These are phyloP conservation scores for Coptotermes formosanus DNA, from an alignment of 1,140 invertebrate species.

Conservation along the genomic window DNA sequence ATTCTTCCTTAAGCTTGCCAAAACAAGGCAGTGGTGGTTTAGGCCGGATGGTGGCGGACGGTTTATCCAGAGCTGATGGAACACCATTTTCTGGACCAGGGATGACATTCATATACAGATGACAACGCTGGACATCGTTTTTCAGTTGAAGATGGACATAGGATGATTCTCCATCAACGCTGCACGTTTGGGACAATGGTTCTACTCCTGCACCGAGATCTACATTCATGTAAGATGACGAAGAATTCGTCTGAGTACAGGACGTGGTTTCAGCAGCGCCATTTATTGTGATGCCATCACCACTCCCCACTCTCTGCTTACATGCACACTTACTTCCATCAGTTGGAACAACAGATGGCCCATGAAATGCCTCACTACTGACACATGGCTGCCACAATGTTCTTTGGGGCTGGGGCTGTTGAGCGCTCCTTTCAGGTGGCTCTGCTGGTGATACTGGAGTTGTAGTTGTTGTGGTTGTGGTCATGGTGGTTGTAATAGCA, in stretches of 20 bases:
- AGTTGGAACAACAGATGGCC: constrained; percentile 47
- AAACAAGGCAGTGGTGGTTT: constrained; percentile 27
- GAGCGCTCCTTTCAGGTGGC: background rate
- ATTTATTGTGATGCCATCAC: constrained; percentile 7
- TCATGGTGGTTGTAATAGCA: too few relatives aligned
- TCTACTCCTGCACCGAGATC: constrained; percentile 39
- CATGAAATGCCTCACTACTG: constrained; percentile 1
- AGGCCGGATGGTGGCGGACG: background rate
- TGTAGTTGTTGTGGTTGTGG: background rate
- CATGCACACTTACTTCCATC: background rate
- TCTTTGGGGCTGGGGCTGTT: background rate
- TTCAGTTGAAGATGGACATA: constrained; percentile 55
- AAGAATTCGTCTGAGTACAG: background rate
- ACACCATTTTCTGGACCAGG: constrained; percentile 46
- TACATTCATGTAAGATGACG: constrained; percentile 48
- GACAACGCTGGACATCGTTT: constrained; percentile 43
- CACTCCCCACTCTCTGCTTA: constrained; percentile 28
- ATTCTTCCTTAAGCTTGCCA: constrained; percentile 21
- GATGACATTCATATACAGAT: constrained; percentile 67
- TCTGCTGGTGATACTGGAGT: background rate
- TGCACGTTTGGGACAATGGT: constrained; percentile 45
- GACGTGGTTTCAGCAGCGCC: background rate
- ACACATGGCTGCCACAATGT: background rate
- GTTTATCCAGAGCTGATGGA: constrained; percentile 24
- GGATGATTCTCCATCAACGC: constrained; percentile 42